Evolutionary conservation across 2,113 vertebrate species (phyloP).

Genomic region (Apodemus speciosus): DNA sequence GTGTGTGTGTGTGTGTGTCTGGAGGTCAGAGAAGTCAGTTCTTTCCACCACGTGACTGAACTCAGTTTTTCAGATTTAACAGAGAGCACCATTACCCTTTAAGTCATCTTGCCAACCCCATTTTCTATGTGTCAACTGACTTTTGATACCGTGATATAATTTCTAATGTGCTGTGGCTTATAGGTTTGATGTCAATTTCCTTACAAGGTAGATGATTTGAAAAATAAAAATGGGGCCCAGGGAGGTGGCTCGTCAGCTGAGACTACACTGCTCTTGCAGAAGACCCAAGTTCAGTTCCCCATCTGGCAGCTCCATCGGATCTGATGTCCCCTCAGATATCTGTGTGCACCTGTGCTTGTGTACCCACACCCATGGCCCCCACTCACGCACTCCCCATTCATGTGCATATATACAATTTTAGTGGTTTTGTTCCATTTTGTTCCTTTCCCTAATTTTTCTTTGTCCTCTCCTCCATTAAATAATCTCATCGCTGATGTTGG

Average conservation of each 20-base stretch:
- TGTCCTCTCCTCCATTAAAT: neutral
- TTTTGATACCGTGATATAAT: neutral
- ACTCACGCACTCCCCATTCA: too few species aligned
- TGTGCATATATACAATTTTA: neutral
- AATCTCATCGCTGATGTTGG: neutral
- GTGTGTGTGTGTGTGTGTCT: neutral
- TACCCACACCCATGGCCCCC: neutral
- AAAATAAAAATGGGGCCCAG: too few species aligned
- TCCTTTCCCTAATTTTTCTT: neutral
- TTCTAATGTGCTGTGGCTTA: neutral
- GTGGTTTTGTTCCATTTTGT: neutral
- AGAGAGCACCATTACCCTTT: neutral
- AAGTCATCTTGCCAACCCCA: neutral
- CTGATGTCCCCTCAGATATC: neutral
- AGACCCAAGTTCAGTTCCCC: neutral
- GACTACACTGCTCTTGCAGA: neutral
- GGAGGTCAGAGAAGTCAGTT: neutral
- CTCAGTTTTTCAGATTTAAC: neutral
- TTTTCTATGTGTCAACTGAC: neutral
- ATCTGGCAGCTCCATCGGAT: neutral
- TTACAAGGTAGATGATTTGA: neutral
- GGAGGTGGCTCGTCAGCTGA: too few species aligned
- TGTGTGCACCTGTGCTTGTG: too few species aligned
- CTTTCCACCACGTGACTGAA: neutral
- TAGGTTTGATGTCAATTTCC: neutral